Base-by-base conservation (phyloP, 2,113 vertebrate species). In the Pygoscelis antarcticus region DNA sequence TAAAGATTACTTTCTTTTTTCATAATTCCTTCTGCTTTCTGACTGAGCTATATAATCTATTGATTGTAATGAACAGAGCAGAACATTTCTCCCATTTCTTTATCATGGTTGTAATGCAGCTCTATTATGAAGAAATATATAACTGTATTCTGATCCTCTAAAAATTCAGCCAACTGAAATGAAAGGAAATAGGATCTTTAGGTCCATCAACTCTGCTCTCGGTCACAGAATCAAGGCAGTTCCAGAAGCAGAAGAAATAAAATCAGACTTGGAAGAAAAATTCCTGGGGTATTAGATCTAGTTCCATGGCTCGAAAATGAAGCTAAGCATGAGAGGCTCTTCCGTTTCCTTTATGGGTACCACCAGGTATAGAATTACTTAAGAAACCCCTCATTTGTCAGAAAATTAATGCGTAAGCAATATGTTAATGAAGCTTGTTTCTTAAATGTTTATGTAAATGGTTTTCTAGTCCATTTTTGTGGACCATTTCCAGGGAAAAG, bases 11-110 rank as follows among this genome's bases (percentile, higher is more conserved):
- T 80, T 89, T 86, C 6, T 86, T 54, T 70, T 83, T 90, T 78
- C 64, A 58, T 94, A 77, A 93, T 94, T 95, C 71, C 82, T 70
- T 95, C 85, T 94, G 86, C 83, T 95, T 89, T 90, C 72, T 93
- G 96, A 68, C 89, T 2, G 55, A 93, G 57, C 72, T 71, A 29
- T 54, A 40, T 92, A 64, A 90, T 93, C 65, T 95, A 68, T 83
- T 92, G 86, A 84, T 77, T 78, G 42, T 70, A 95, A 92, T 93
- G 88, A 93, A 44, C 64, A 93, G 75, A 80, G 66, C 30, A 83
- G 90, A 96, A 88, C 66, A 81, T 54, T 95, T 91, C 65, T 92
- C 32, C 9, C 12, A 21, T 86, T 95, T 89, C 36, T 96, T 94
- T 89, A 71, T 92, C 34, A 14, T 38, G 16, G 18, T 58, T 87